A percentile compares a stretch with the other conserved stretches of the same genome.
phyloP scores from a whole-genome alignment of 2,113 vertebrate species.

The Charadrius vociferus region DNA sequence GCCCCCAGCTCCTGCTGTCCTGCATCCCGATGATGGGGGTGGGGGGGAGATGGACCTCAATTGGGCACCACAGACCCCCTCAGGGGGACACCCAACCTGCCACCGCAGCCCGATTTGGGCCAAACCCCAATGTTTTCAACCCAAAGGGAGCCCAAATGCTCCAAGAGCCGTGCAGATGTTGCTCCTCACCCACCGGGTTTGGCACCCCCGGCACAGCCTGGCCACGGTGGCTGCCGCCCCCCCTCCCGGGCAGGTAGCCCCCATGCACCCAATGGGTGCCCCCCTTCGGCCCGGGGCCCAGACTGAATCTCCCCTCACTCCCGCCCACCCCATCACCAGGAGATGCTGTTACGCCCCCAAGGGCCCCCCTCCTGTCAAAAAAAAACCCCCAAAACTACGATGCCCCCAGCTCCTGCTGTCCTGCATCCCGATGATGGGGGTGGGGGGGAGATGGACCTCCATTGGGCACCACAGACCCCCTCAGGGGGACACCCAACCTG shows the following conservation, averaged over 20 bases:
- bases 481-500: not conserved
- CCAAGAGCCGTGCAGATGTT: not conserved
- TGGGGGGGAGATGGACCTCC: not conserved
- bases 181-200: not conserved
- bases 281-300: not conserved
- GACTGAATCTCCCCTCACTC: rapidly evolving
- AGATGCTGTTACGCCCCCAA: not conserved
- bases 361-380: rapidly evolving
- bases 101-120: rapidly evolving
- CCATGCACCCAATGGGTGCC: not conserved
- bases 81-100: not conserved
- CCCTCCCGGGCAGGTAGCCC: not conserved
- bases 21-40: not conserved
- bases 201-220: not conserved
- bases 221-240: not conserved
- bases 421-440: not conserved
- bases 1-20: not conserved
- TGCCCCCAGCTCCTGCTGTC: not conserved
- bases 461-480: not conserved
- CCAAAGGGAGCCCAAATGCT: not conserved
- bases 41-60: not conserved
- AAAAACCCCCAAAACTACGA: rapidly evolving
- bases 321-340: not conserved
- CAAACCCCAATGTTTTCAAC: not conserved
- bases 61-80: not conserved